Base-by-base conservation (phyloP, 2,797 vertebrate genomes). In the Anabacerthia variegaticeps region DNA sequence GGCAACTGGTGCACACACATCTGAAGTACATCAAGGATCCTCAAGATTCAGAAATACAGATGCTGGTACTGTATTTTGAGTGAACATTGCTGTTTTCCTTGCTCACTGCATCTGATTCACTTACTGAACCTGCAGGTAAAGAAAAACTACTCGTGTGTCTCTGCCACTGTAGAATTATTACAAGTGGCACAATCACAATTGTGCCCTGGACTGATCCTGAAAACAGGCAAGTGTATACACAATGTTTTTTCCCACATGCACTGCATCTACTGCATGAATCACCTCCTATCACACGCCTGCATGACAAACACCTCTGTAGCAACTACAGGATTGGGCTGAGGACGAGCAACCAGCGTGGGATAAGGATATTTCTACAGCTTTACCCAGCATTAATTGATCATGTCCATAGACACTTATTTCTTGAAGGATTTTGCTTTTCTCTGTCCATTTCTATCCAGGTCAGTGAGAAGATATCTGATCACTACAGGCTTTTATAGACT, bases 221-320 rank as follows among this genome's bases (percentile, higher is more conserved):
- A 61, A 77, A 32, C 32, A 82, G 52, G 27, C 24, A 55, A 26
- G 28, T 7, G 14, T 44, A n/a, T 52, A 48, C 32, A 78, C 5
- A 46, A 30, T 2, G 7, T n/a, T 79, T 86, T 84, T 74, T 71
- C 41, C 59, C 30, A 87, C 54, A 52, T 8, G 34, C 9, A 14
- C 10, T 37, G 24, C 0, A 0, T 61, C 62, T 66, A 20, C 1
- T 3, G 48, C 6, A 51, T 80, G 67, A 83, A 81, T 54, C 68
- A 19, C 44, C 69, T 78, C 54, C 56, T 30, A 82, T 27, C 86
- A 66, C 34, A 39, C 0, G 0, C 34, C 10, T 0, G 0, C 28
- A 32, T 44, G 41, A 59, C 41, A 69, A 66, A 83, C 34, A 66
- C 51, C 18, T 83, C 62, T 52, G 58, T 30, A 23, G 63, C 74